Percentiles rank a stretch among this genome's conserved stretches.
Conservation (phyloP, 2,797 vertebrate species). For the Acanthurus tractus region DNA sequence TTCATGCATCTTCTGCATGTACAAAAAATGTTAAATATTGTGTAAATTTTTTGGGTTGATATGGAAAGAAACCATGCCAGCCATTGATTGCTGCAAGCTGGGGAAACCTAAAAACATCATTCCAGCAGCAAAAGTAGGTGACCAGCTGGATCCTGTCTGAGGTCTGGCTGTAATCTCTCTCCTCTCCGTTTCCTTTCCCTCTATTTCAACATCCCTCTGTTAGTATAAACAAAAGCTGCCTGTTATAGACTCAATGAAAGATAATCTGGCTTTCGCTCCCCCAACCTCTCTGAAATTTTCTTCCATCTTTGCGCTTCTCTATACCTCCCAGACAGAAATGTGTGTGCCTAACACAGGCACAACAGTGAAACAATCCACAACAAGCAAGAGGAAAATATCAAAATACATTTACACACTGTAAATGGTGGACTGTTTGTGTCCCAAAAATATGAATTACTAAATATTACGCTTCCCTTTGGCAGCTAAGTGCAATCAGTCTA, state of each 20-base stretch:
- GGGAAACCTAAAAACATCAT: slow-evolving; percentile 1
- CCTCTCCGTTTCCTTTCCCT: neutral
- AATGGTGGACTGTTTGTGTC: neutral
- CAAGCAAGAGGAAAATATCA: neutral
- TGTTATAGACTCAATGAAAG: slow-evolving; percentile 7
- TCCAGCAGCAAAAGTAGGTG: neutral
- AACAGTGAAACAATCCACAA: neutral
- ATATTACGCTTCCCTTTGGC: neutral
- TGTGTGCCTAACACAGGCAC: neutral
- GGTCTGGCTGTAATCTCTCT: neutral
- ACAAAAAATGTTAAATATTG: neutral
- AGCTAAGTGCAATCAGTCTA: neutral
- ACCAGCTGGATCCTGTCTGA: slow-evolving; percentile 25
- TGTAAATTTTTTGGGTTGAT: neutral
- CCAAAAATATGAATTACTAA: neutral
- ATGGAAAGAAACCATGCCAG: neutral
- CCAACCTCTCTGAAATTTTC: neutral
- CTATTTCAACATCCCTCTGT: neutral
- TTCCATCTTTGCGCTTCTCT: neutral
- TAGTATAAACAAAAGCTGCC: slow-evolving; percentile 10
- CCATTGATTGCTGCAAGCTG: neutral
- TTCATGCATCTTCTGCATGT: neutral
- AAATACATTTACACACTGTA: neutral
- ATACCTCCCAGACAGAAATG: neutral
- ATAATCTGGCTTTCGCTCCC: neutral